Percentiles rank a stretch among this genome's conserved stretches.
These are phyloP conservation scores for Apamea anceps DNA, from an alignment of 2,888 invertebrate species.

Conservation along the genomic window DNA sequence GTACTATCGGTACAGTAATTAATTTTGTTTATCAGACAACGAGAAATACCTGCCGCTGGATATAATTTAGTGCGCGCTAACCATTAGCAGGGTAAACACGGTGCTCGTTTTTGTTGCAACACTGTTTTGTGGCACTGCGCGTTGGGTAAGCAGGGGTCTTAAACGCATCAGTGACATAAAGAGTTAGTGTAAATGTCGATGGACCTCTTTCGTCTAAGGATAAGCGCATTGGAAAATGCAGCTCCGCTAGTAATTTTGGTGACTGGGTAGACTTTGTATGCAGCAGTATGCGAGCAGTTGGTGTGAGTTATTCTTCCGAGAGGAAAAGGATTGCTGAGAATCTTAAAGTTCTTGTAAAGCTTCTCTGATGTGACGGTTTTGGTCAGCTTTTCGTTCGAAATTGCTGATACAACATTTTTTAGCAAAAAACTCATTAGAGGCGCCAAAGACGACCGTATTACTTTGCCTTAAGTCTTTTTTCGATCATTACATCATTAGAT, in stretches of 20 bases:
- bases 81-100: slow-evolving; percentile 34
- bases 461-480: too few relatives aligned
- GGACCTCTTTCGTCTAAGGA: neutral
- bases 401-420: neutral
- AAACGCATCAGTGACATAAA: neutral
- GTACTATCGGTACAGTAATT: slow-evolving; percentile 65
- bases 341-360: too few relatives aligned
- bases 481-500: too few relatives aligned
- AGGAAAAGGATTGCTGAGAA: too few relatives aligned
- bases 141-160: slow-evolving; percentile 13
- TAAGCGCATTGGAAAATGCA: too few relatives aligned
- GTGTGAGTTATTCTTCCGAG: too few relatives aligned
- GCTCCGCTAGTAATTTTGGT: neutral
- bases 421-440: neutral
- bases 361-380: too few relatives aligned
- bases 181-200: too few relatives aligned
- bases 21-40: slow-evolving; percentile 68
- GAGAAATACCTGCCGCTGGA: slow-evolving; percentile 63
- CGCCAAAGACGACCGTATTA: neutral
- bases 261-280: too few relatives aligned
- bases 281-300: too few relatives aligned
- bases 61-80: slow-evolving; percentile 62
- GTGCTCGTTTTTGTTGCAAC: slow-evolving; percentile 42
- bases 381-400: too few relatives aligned
- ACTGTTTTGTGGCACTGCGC: slow-evolving; percentile 22